Evolutionary conservation across 2,888 invertebrate genomes (phyloP).

Genomic region (Agrotis ipsilon): DNA sequence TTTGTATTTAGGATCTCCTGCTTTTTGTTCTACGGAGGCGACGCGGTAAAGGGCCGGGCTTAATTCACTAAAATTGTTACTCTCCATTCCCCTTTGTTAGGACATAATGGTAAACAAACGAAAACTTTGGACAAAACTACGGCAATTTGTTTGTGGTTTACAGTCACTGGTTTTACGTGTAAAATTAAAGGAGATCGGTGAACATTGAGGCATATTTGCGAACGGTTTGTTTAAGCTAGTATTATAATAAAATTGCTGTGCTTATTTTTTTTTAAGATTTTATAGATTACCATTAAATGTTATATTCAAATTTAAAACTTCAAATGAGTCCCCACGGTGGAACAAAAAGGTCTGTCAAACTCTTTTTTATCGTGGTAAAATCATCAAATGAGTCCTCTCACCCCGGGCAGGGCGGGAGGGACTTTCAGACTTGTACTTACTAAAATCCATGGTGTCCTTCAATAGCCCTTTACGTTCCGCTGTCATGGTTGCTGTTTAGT

Average conservation of each 20-base stretch:
- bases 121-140: slow-evolving; percentile 56
- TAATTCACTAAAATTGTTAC: slow-evolving; percentile 65
- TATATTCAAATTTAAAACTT: too few species aligned
- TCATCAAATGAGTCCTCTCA: too few species aligned
- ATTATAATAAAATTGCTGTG: neutral
- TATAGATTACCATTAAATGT: too few species aligned
- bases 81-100: slow-evolving; percentile 50
- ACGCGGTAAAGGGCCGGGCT: slow-evolving; percentile 42
- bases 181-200: neutral
- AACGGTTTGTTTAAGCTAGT: neutral
- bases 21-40: slow-evolving; percentile 57
- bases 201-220: neutral
- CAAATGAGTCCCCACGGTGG: too few species aligned
- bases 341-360: too few species aligned
- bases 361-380: too few species aligned
- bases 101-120: slow-evolving; percentile 61
- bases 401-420: too few species aligned
- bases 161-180: slow-evolving; percentile 9
- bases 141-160: slow-evolving; percentile 49
- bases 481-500: too few species aligned
- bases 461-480: too few species aligned
- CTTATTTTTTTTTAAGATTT: too few species aligned
- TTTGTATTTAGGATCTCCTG: slow-evolving; percentile 62
- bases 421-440: too few species aligned
- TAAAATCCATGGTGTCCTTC: too few species aligned